A percentile compares a stretch with the other conserved stretches of the same genome.
Evolutionary conservation across 2,113 vertebrate species (phyloP).

Genomic region (Siniperca chuatsi): DNA sequence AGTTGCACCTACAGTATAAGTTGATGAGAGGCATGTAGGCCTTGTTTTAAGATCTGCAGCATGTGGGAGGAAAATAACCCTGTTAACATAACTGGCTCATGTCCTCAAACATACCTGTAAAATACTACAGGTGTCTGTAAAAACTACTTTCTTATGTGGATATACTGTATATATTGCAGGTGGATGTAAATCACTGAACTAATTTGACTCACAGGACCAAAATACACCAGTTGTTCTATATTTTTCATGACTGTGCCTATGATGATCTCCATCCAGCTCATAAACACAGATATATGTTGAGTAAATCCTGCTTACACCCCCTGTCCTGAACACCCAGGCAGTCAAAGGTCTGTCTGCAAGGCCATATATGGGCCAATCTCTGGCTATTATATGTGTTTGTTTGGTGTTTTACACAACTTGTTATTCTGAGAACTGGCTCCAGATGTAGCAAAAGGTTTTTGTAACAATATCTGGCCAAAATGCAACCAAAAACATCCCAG

Average conservation of each 20-base stretch:
- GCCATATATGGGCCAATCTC: slow-evolving; percentile 20
- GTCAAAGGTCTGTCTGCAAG: neutral
- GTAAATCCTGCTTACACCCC: slow-evolving; percentile 16
- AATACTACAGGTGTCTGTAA: slow-evolving; percentile 14
- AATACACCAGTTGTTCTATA: neutral
- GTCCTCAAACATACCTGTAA: neutral
- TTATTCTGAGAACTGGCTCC: slow-evolving; percentile 38
- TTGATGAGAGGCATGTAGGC: slow-evolving; percentile 11
- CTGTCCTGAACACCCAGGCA: slow-evolving; percentile 9
- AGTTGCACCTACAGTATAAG: slow-evolving; percentile 46
- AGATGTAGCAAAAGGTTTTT: slow-evolving; percentile 47
- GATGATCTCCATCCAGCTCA: neutral
- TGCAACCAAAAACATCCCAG: slow-evolving; percentile 12
- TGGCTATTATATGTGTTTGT: slow-evolving; percentile 19
- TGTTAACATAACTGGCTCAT: neutral
- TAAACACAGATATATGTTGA: slow-evolving; percentile 19
- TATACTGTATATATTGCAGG: neutral
- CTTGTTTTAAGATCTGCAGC: neutral
- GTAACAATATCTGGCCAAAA: slow-evolving; percentile 21
- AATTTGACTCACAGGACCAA: neutral
- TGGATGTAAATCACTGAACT: neutral
- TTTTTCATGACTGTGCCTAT: neutral
- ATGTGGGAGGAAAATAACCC: neutral
- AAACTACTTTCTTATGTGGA: neutral
- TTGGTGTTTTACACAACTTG: slow-evolving; percentile 40